These are phyloP conservation scores for Tringa solitaria DNA, from an alignment of 2,113 vertebrate genomes.

Conservation along the genomic window DNA sequence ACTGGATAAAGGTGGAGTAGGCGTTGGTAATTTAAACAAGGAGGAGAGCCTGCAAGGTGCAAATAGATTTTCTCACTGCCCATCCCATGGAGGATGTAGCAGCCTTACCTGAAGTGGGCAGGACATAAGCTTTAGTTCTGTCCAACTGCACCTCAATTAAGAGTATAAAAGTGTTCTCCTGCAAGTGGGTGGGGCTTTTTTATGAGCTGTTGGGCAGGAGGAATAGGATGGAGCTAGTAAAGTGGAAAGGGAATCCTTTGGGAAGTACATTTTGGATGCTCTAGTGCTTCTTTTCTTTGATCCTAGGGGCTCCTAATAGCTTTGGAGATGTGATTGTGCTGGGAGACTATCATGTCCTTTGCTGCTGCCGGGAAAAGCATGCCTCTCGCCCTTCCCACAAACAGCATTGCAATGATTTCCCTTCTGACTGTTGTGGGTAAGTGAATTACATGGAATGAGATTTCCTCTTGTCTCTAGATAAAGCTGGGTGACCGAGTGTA, in stretches of 20 bases:
- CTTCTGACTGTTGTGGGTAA: slow-evolving; percentile 38
- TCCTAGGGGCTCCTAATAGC: background rate
- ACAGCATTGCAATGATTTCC: slow-evolving; percentile 23
- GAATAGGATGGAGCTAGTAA: background rate
- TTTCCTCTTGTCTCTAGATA: slow-evolving; percentile 45
- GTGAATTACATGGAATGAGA: slow-evolving; percentile 44
- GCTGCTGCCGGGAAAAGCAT: background rate
- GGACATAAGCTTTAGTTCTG: background rate
- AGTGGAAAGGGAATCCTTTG: background rate
- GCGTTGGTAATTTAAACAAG: background rate
- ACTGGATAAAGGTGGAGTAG: background rate
- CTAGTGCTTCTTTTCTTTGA: background rate
- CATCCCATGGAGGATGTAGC: background rate
- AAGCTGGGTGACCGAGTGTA: slow-evolving; percentile 50
- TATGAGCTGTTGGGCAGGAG: background rate
- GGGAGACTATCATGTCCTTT: background rate
- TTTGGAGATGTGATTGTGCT: slow-evolving; percentile 8
- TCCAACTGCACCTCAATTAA: background rate
- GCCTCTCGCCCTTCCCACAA: background rate
- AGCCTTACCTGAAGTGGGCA: background rate
- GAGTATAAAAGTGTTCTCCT: background rate
- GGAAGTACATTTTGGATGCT: background rate
- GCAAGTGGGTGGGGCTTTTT: background rate
- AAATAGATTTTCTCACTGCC: background rate
- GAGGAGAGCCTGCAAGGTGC: background rate